Evolutionary conservation across 1,140 invertebrate genomes (phyloP).

Genomic region (Nylanderia fulva): DNA sequence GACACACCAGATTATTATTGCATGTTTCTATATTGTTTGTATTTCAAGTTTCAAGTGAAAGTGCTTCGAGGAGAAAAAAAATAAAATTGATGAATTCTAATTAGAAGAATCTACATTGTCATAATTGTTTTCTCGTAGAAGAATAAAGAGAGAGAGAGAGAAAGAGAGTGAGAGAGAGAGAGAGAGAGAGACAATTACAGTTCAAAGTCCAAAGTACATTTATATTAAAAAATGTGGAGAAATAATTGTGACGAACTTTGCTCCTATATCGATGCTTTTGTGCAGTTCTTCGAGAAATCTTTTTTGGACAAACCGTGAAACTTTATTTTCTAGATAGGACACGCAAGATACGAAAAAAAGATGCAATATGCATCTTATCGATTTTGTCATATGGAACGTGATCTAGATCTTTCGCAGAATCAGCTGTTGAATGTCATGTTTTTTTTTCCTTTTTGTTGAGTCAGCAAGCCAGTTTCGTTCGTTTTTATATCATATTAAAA

Average conservation of each 20-base stretch:
- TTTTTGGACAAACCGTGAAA: neutral
- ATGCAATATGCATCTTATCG: neutral
- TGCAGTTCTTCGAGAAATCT: too few species aligned
- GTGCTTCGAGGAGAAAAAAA: too few species aligned
- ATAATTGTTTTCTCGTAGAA: too few species aligned
- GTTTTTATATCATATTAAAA: neutral
- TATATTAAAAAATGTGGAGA: neutral
- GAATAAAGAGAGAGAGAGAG: too few species aligned
- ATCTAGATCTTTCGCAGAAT: slow-evolving; percentile 18
- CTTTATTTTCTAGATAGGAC: neutral
- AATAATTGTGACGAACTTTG: neutral
- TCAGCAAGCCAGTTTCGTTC: neutral
- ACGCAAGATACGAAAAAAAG: neutral
- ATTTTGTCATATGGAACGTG: neutral
- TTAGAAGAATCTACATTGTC: too few species aligned
- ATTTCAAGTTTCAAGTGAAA: too few species aligned
- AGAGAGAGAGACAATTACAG: too few species aligned
- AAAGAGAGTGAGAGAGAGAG: too few species aligned
- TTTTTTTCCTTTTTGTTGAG: slow-evolving; percentile 31
- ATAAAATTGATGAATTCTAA: too few species aligned
- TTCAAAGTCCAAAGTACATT: too few species aligned
- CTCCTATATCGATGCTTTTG: neutral
- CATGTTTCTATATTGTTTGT: too few species aligned
- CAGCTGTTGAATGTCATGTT: slow-evolving; percentile 17
- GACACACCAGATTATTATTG: too few species aligned